Evolutionary conservation across 2,113 vertebrate species (phyloP).

Genomic region (Tapirus terrestris): DNA sequence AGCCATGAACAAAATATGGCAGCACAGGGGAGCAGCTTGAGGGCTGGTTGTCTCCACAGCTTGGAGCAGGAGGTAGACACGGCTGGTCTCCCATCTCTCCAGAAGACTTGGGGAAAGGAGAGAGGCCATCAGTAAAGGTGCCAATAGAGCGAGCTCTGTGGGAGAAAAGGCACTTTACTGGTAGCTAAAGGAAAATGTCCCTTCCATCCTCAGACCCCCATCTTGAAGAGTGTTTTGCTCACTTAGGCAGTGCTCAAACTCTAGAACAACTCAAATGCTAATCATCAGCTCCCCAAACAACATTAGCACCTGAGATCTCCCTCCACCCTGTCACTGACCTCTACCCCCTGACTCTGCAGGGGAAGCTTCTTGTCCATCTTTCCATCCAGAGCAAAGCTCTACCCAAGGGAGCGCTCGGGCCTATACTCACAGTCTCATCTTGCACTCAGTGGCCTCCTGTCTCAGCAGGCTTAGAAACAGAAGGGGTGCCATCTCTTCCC

Average conservation of each 20-base stretch:
- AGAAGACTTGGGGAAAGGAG: not conserved
- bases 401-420: fast-evolving
- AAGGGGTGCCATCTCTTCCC: fast-evolving
- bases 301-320: fast-evolving
- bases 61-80: too few species aligned
- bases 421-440: not conserved
- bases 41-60: not conserved
- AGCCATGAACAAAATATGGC: not conserved
- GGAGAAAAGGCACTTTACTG: too few species aligned
- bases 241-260: fast-evolving
- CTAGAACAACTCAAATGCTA: too few species aligned
- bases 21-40: fast-evolving
- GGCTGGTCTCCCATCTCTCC: fast-evolving
- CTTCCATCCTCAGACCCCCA: not conserved
- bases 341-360: not conserved
- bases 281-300: not conserved
- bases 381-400: not conserved
- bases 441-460: fast-evolving
- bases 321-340: not conserved
- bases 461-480: not conserved
- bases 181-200: not conserved
- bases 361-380: too few species aligned
- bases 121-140: fast-evolving
- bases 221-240: not conserved
- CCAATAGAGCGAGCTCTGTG: fast-evolving